Percentiles rank a stretch among this genome's conserved stretches.
These are phyloP conservation scores for Ernsta delagoae DNA, from an alignment of 2,888 invertebrate genomes.

Conservation along the genomic window DNA sequence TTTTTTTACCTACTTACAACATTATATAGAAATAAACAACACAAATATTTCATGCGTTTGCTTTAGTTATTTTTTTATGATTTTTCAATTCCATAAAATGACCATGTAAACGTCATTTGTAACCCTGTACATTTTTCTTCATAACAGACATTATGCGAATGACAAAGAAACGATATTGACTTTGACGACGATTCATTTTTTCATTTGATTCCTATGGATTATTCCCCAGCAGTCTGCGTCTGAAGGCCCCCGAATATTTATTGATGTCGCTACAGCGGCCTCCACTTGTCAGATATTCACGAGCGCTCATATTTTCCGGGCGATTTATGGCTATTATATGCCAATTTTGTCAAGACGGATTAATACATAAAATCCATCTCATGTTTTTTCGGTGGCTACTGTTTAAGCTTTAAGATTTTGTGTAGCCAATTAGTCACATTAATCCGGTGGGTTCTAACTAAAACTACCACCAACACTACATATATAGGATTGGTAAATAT, in stretches of 20 bases:
- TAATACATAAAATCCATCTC: conserved; percentile 11
- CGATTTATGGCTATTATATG: conserved; percentile 43
- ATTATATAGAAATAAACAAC: too few relatives aligned
- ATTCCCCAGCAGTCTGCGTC: not conserved
- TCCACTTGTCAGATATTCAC: conserved; percentile 40
- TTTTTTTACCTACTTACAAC: too few relatives aligned
- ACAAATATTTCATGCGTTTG: too few relatives aligned
- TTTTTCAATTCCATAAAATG: too few relatives aligned
- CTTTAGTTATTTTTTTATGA: too few relatives aligned
- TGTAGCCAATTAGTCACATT: too few relatives aligned
- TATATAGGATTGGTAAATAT: too few relatives aligned
- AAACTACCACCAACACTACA: too few relatives aligned
- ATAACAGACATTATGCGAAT: not conserved
- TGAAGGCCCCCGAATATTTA: conserved; percentile 20
- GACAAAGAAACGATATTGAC: not conserved
- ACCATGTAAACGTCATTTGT: too few relatives aligned
- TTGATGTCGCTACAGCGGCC: conserved; percentile 27
- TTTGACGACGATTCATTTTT: not conserved
- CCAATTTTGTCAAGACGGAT: conserved; percentile 28
- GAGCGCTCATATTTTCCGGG: conserved; percentile 44
- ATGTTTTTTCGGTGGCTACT: not conserved
- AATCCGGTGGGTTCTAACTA: too few relatives aligned
- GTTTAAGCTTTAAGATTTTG: too few relatives aligned
- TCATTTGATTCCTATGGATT: conserved; percentile 2
- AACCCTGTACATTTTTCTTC: too few relatives aligned